Percentiles rank a stretch among this genome's conserved stretches.
phyloP scores from a whole-genome alignment of 23 tunicate genomes.

The Trididemnum nubilum region DNA sequence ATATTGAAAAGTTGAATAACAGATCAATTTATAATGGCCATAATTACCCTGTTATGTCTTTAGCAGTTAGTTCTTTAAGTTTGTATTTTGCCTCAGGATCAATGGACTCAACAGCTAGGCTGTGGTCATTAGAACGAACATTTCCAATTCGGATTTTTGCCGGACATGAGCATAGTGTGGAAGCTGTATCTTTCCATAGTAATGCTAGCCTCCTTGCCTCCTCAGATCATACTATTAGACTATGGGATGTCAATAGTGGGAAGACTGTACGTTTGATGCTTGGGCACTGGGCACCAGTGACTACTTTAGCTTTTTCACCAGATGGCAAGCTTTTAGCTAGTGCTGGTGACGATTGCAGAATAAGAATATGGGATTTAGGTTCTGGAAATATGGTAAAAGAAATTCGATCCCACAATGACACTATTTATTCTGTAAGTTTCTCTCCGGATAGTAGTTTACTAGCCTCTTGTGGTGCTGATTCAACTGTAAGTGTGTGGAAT shows the following conservation, averaged over 20 bases:
- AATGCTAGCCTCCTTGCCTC: constrained; percentile 74
- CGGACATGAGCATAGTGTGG: constrained; percentile 76
- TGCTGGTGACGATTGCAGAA: constrained; percentile 72
- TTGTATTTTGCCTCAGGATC: constrained; percentile 88
- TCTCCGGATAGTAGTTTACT: constrained; percentile 68
- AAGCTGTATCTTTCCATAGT: constrained; percentile 67
- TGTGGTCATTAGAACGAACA: constrained; percentile 75
- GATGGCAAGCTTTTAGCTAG: constrained; percentile 75
- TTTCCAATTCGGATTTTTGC: constrained; percentile 71
- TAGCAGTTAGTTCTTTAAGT: constrained; percentile 47
- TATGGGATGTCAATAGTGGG: constrained; percentile 82
- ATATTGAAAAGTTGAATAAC: constrained; percentile 36
- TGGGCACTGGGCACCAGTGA: constrained; percentile 88
- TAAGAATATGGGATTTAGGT: constrained; percentile 81
- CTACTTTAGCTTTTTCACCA: constrained; percentile 61
- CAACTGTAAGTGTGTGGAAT: constrained; percentile 54
- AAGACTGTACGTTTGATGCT: constrained; percentile 78
- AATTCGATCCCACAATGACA: constrained; percentile 66
- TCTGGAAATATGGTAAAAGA: constrained; percentile 72
- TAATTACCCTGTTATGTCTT: constrained; percentile 60
- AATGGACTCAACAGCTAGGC: constrained; percentile 53
- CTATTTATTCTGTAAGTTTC: constrained; percentile 69
- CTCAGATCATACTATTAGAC: constrained; percentile 56
- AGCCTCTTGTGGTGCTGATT: constrained; percentile 78
- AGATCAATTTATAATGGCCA: constrained; percentile 74